These are phyloP conservation scores for Thaumatotibia leucotreta DNA, from an alignment of 1,140 invertebrate species.

Conservation along the genomic window DNA sequence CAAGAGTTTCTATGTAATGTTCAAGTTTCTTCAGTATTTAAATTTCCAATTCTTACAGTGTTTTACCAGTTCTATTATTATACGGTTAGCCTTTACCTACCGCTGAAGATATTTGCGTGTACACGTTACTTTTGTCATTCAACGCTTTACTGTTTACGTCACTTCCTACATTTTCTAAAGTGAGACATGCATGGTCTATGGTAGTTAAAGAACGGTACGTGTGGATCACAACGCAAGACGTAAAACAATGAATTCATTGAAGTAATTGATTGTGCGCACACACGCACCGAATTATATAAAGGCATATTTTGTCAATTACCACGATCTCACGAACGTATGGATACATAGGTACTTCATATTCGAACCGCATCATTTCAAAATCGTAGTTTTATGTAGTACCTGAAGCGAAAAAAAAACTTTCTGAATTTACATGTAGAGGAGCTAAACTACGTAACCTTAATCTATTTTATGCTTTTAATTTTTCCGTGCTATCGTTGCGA, in stretches of 20 bases:
- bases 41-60: too few species aligned
- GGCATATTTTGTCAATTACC: background rate
- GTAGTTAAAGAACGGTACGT: background rate
- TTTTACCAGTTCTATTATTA: too few species aligned
- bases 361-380: too few species aligned
- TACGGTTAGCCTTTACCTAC: background rate
- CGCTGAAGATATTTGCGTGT: background rate
- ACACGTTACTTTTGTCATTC: background rate
- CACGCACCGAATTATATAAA: background rate
- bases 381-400: too few species aligned
- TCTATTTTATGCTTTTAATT: too few species aligned
- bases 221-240: background rate
- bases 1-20: too few species aligned
- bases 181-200: background rate
- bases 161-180: background rate
- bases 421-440: too few species aligned
- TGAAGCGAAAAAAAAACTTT: too few species aligned
- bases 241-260: constrained; percentile 2
- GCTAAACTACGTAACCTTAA: too few species aligned
- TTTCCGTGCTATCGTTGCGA: too few species aligned
- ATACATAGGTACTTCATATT: too few species aligned
- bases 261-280: background rate
- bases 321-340: background rate
- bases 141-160: background rate
- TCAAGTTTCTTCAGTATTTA: too few species aligned